Base-by-base conservation (phyloP, 92 coral and sea anemone species). In the Desmophyllum pertusum region DNA sequence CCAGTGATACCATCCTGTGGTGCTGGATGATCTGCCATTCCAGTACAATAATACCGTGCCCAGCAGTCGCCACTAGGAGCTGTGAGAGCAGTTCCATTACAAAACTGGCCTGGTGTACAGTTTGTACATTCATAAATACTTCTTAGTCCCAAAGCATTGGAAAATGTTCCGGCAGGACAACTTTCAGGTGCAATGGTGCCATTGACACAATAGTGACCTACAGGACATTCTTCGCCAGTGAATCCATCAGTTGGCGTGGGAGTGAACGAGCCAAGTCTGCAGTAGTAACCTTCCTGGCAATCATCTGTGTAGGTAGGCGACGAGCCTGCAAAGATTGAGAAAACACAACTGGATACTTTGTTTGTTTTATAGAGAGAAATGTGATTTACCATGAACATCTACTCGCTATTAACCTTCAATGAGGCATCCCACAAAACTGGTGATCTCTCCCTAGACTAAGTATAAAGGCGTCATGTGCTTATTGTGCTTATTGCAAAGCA, bases 91-190 rank as follows among this genome's bases (percentile, higher is more conserved):
- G 95, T 88, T 76, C 89, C 95, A 83, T 97, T 92, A 88, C 99
- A 97, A 55, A 90, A 97, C 93, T 80, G 77, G 31, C 99, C 99
- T 6, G 95, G 97, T 31, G 98, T 94, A 84, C 99, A 97, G 70
- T 89, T 88, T 29, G 92, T 51, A 75, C 99, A 97, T 23, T 89
- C 91, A 17, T 48, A 42, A 19, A 81, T 63, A 35, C 79, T 85
- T 35, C 59, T 86, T 18, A 97, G 91, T 14, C 93, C 91, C 33
- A 92, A 81, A 29, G 91, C 85, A 78, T 94, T 94, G 9, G 97
- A 92, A 78, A 94, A 97, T 17, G 98, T 94, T 33, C 99, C 99
- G 23, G 94, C 78, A 3, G 99, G 99, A 59, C 99, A 97, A 83
- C 92, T 91, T 66, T 92, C 95, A 14, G 99, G 99, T 15, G 98